A percentile compares a stretch with the other conserved stretches of the same genome.
Evolutionary conservation across 2,113 vertebrate species (phyloP).

Genomic region (Otolemur garnettii): DNA sequence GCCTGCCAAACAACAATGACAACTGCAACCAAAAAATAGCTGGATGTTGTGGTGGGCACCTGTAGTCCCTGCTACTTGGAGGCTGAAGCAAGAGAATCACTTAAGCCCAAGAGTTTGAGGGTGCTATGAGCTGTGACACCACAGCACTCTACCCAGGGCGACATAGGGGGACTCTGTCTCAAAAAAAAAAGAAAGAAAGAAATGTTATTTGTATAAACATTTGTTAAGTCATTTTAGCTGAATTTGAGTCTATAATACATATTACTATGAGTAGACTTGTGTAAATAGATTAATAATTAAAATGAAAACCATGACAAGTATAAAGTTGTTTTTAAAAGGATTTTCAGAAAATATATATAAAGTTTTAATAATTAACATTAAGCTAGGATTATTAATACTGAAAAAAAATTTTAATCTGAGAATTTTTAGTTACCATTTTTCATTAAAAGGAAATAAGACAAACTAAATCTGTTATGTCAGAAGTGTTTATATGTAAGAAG

Average conservation of each 20-base stretch:
- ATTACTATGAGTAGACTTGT: not conserved
- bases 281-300: slow-evolving; percentile 40
- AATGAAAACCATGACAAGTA: slow-evolving; percentile 25
- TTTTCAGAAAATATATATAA: slow-evolving; percentile 42
- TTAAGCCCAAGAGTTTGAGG: no score
- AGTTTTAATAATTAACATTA: slow-evolving; percentile 34
- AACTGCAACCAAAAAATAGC: no score
- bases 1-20: no score
- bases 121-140: no score
- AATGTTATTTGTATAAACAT: slow-evolving; percentile 41
- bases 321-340: not conserved
- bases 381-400: slow-evolving; percentile 35
- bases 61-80: no score
- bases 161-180: no score
- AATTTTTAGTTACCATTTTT: not conserved
- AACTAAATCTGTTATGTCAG: not conserved
- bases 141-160: no score
- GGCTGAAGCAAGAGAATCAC: no score
- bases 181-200: not conserved
- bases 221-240: slow-evolving; percentile 43
- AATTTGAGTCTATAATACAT: slow-evolving; percentile 43
- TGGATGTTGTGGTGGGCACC: no score
- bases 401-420: slow-evolving; percentile 25
- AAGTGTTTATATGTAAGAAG: not conserved
- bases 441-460: slow-evolving; percentile 5